Evolutionary conservation across 2,797 vertebrate species (phyloP), one percentile per base, ranked within the genome.

Genomic region (Valencia hispanica): DNA sequence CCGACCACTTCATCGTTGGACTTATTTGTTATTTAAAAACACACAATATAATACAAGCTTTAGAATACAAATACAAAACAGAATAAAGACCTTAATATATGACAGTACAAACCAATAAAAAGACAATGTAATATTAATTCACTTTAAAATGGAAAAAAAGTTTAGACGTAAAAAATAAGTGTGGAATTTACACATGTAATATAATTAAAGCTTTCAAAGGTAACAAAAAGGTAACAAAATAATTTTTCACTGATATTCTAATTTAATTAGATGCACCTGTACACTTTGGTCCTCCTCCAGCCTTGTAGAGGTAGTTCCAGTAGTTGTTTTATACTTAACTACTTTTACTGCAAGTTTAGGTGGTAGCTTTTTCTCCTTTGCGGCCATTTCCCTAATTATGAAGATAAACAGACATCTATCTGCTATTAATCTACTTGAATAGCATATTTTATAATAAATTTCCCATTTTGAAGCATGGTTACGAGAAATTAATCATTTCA

Each of bases 61-160:
- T 14, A n/a, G 14, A 39, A 14, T 75, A 76, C 65, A 68, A 75
- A 32, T 32, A 34, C n/a, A 57, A 30, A 57, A 5, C 50, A 51
- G 18, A 55, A 2, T 14, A 15, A 18, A 27, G 14, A 15, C n/a
- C n/a, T 55, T 27, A 27, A 55, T 12, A 27, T 27, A 55, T 9
- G 11, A 27, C 10, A n/a, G 18, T 5, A 4, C 20, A 65, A 65
- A 36, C 9, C 9, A 63, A 22, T 17, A 39, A 27, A 30, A 57
- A 15, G 2, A 14, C 22, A 39, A 25, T 65, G 6, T 10, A 65
- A 25, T 12, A 25, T 34, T 32, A 63, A 59, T 10, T 39, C 25
- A 18, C 18, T 36, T 39, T 36, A 22, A 39, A 36, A 65, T n/a
- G n/a, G 7, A 57, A 30, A 17, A 25, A 53, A 53, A n/a, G 9